Evolutionary conservation across 2,113 vertebrate genomes (phyloP), one percentile per base, ranked within the genome.

Genomic region (Triplophysa tibetana): DNA sequence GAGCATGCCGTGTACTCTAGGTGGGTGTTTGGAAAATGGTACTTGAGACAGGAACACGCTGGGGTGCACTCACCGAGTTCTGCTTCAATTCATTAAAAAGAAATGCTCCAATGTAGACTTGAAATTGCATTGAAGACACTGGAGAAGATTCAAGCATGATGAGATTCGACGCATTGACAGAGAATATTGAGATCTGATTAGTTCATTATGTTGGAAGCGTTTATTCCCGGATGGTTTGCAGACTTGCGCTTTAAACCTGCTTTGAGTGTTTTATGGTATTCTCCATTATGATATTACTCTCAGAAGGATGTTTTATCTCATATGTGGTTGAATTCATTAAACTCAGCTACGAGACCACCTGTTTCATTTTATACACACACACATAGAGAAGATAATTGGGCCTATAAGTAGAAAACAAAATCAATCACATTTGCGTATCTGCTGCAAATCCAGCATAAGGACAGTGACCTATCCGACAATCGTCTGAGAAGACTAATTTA

Each of bases 41-140:
- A 16, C 43, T 11, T 12, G 8, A 9, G 8, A 45, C 8, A 45
- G 11, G 11, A 45, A 45, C 33, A 38, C 7, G 33, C 33, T 58
- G 70, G 54, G 52, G 33, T 8, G 43, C n/a, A 21, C 70, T 41
- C 54, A 43, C 54, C 13, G 21, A 60, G 33, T 24, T 43, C 54
- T 61, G 70, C 33, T 61, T 73, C 54, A 73, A 43, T 73, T 73
- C n/a, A 73, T 43, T 73, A 73, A 60, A 43, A 21, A 73, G 1
- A 61, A 61, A 73, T 43, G 19, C 54, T 43, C 38, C 8, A 73
- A 17, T 17, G n/a, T 60, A 23, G 54, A 60, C 33, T 43, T 43
- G n/a, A 73, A 73, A 73, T 73, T 60, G 70, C n/a, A 61, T 61
- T 33, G n/a, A 43, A 38, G 19, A 21, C 29, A 58, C 29, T 10